Base-by-base conservation (phyloP, 1,140 invertebrate genomes). In the Dufourea novaeangliae region DNA sequence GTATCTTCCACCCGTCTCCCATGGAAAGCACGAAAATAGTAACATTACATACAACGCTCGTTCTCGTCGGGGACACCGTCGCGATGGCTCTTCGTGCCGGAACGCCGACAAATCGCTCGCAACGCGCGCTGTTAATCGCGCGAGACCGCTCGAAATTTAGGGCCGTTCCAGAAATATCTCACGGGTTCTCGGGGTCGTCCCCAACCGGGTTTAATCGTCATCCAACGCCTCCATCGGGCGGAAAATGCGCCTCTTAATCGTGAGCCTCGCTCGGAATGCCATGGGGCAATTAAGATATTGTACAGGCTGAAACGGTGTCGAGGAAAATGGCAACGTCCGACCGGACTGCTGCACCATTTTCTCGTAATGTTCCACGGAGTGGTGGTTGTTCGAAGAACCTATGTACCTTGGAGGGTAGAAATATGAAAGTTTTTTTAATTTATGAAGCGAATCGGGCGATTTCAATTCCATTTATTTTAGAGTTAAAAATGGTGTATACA, bases 101-200 rank as follows among this genome's bases (percentile, higher is more conserved):
- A 76, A 76, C 73, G 73, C 64, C 73, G 73, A 76, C 73, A 76
- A 76, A 76, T 76, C 73, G 73, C 73, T 76, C 73, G 64, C 64
- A 76, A 76, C 73, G 73, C 73, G 73, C 61, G 73, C 69, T 76
- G 73, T 76, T 76, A 76, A 76, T 76, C 73, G 66, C 54, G 73
- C 73, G 73, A 69, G 37, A 25, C 25, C 63, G 62, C 54, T 29
- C 25, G 52, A 75, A 61, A 61, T 76, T 76, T 76, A 76, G 73
- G 73, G 32, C 73, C 54, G 64, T n/a, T 50, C 66, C 73, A 29
- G 57, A 46, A 76, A 76, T 76, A 76, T 76, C 64, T 34, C 25
- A 29, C 32, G 12, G n/a, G 20, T 67, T 37, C 37, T 59, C 52
- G 54, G 41, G 50, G 52, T 59, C 73, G 64, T 22, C 14, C 37